Evolutionary conservation across 2,888 invertebrate species (phyloP), one percentile per base, ranked within the genome.

Genomic region (Brenthis daphne): DNA sequence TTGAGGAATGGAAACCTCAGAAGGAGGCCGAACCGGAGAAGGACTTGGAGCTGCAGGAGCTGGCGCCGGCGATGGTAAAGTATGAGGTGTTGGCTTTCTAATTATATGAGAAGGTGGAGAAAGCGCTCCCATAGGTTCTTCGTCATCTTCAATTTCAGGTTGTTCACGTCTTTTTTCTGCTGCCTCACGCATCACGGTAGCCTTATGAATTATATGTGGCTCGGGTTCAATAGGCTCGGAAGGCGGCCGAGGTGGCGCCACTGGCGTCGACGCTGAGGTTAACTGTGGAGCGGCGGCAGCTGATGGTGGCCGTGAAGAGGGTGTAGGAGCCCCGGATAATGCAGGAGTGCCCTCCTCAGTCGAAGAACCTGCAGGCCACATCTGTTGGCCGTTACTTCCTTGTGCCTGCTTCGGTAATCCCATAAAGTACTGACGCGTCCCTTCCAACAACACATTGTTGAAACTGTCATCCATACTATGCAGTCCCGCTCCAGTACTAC

Each of bases 381-480:
- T 81, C 24, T 85, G 77, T 76, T 89, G 90, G 53, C 86, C 87
- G 80, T 85, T 78, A 77, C 86, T 80, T 77, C 88, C 84, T 78
- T 87, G 88, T 75, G 87, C 89, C 81, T 92, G 92, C 82, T 94
- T 94, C 75, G 96, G 96, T 85, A 96, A 92, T 85, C 96, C 96
- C 94, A 96, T 95, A 89, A 96, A 96, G 92, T 96, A 96, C 94
- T 96, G 96, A 86, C 96, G 95, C 86, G 96, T 95, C 90, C 96
- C 96, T 94, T 96, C 96, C 94, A 96, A 93, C 92, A 96, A 93
- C 92, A 96, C 96, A 95, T 96, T 96, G 91, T 95, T 96, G 93
- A 90, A 87, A 91, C 94, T 94, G 89, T 94, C 95, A 94, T 96
- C 96, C 96, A 96, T 96, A 93, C 94, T 95, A 93, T 90, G 84